phyloP scores from a whole-genome alignment of 2,888 invertebrate genomes.

The Drosophila kambysellisi region DNA sequence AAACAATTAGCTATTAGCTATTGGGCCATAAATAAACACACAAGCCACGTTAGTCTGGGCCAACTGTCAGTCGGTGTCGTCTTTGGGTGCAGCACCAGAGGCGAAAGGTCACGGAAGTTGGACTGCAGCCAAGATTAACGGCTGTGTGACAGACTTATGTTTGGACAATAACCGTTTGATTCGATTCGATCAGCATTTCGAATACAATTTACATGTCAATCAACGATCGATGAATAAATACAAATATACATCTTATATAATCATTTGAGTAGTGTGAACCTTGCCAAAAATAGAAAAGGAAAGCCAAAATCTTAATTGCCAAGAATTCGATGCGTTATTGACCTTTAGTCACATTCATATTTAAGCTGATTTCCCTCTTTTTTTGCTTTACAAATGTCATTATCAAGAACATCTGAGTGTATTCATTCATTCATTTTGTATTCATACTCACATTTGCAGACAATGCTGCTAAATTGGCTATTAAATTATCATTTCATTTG shows the following conservation, averaged over 20 bases:
- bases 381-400: slow-evolving; percentile 54
- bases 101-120: slow-evolving; percentile 74
- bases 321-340: slow-evolving; percentile 55
- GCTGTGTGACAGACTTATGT: slow-evolving; percentile 41
- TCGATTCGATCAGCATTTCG: slow-evolving; percentile 45
- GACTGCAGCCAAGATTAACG: slow-evolving; percentile 57
- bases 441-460: slow-evolving; percentile 54
- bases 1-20: slow-evolving; percentile 57
- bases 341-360: slow-evolving; percentile 36
- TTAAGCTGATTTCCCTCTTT: not conserved
- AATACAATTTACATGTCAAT: slow-evolving; percentile 61
- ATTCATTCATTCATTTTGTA: slow-evolving; percentile 34
- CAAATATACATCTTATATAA: not conserved
- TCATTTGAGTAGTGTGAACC: slow-evolving; percentile 17
- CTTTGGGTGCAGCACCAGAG: slow-evolving; percentile 15
- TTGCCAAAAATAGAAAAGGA: slow-evolving; percentile 26
- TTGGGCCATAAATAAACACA: slow-evolving; percentile 41
- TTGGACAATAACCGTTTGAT: slow-evolving; percentile 72
- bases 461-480: slow-evolving; percentile 70
- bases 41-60: not conserved
- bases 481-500: slow-evolving; percentile 73
- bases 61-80: slow-evolving; percentile 7
- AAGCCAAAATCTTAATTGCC: slow-evolving; percentile 20
- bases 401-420: slow-evolving; percentile 60
- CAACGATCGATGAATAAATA: slow-evolving; percentile 18